phyloP scores from a whole-genome alignment of 1,140 invertebrate genomes.

The Rhopalosiphum maidis region DNA sequence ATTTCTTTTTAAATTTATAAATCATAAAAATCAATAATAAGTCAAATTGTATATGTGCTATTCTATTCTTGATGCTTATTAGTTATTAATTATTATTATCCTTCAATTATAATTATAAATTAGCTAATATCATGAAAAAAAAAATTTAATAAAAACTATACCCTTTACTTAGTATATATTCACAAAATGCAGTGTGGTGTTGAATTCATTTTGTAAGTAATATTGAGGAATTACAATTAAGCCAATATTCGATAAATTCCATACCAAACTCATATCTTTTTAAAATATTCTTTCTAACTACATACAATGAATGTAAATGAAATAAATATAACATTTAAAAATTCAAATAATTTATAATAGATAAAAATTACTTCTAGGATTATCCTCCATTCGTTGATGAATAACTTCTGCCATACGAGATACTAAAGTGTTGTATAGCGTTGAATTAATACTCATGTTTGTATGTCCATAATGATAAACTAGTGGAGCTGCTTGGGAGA shows the following conservation, averaged over 20 bases:
- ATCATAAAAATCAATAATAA: too few relatives aligned
- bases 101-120: too few relatives aligned
- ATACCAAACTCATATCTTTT: not conserved
- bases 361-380: conserved; percentile 68
- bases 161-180: not conserved
- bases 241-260: not conserved
- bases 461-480: conserved; percentile 95
- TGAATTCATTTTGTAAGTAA: not conserved
- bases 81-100: too few relatives aligned
- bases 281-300: not conserved
- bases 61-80: too few relatives aligned
- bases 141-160: too few relatives aligned
- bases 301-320: not conserved
- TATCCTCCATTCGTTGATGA: conserved; percentile 81
- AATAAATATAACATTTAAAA: not conserved
- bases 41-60: too few relatives aligned
- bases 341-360: not conserved
- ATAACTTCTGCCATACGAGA: conserved; percentile 86
- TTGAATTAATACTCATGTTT: conserved; percentile 76
- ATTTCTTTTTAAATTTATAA: too few relatives aligned
- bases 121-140: too few relatives aligned
- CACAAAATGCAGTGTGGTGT: not conserved
- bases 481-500: conserved; percentile 87
- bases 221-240: not conserved
- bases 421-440: conserved; percentile 86